These are phyloP conservation scores for Pemphigus obesinymphae DNA, from an alignment of 1,140 invertebrate genomes.

Conservation along the genomic window DNA sequence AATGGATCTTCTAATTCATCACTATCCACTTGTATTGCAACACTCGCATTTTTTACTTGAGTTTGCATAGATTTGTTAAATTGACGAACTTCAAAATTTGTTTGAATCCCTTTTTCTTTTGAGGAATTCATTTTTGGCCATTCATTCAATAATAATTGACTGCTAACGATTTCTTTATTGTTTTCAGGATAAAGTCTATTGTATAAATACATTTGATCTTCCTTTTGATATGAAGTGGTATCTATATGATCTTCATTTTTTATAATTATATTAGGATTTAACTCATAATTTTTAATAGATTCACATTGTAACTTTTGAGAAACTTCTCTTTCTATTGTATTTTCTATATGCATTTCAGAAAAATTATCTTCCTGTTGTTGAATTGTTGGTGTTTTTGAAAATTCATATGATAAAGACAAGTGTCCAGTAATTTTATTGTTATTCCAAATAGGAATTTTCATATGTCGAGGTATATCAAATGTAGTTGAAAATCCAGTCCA, in stretches of 20 bases:
- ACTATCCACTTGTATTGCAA: conserved; percentile 8
- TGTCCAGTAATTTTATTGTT: conserved; percentile 29
- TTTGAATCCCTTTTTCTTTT: conserved; percentile 15
- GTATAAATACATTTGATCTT: neutral
- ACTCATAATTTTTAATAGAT: neutral
- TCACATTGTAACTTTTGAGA: neutral
- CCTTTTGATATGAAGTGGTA: neutral
- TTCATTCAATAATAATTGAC: neutral
- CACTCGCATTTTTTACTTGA: neutral
- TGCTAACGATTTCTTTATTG: neutral
- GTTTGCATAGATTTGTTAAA: conserved; percentile 15
- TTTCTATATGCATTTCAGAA: neutral
- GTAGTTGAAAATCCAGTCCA: conserved; percentile 9
- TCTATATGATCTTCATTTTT: neutral
- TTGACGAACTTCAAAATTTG: neutral
- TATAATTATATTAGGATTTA: neutral
- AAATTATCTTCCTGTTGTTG: conserved; percentile 7
- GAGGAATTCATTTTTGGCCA: neutral
- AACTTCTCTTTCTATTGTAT: neutral
- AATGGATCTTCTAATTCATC: conserved; percentile 2
- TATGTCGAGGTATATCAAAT: neutral
- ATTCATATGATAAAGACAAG: conserved; percentile 23
- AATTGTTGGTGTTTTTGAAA: neutral
- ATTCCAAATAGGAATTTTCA: conserved; percentile 32
- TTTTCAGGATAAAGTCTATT: neutral